These are phyloP conservation scores for Desoria tigrina DNA, from an alignment of 2,888 invertebrate genomes.

Conservation along the genomic window DNA sequence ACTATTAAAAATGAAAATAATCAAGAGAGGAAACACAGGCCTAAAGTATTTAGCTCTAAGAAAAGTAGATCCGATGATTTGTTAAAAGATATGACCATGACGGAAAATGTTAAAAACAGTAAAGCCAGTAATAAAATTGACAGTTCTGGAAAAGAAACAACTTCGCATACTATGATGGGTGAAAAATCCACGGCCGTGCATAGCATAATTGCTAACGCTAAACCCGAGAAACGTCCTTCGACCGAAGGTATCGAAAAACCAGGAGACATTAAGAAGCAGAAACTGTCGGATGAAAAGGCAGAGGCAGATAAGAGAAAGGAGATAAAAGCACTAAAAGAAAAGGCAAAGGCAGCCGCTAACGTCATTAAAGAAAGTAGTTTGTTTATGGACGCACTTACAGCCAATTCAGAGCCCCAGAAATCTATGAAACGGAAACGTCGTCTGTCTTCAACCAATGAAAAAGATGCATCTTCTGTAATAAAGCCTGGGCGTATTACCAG, in stretches of 20 bases:
- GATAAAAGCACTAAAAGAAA: slow-evolving; percentile 57
- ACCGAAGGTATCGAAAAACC: slow-evolving; percentile 42
- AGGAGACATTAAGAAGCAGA: slow-evolving; percentile 46
- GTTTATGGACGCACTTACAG: slow-evolving; percentile 87
- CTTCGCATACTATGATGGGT: neutral
- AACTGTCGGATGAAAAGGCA: slow-evolving; percentile 26
- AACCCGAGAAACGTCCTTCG: slow-evolving; percentile 39
- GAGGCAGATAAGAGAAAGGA: slow-evolving; percentile 32
- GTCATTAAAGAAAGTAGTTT: slow-evolving; percentile 78
- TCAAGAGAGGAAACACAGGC: slow-evolving; percentile 35
- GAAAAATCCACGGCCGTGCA: slow-evolving; percentile 6
- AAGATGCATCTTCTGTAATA: slow-evolving; percentile 35
- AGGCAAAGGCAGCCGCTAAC: slow-evolving; percentile 48
- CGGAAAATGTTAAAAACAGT: slow-evolving; percentile 8
- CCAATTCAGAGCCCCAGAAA: slow-evolving; percentile 58
- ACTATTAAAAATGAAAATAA: slow-evolving; percentile 10
- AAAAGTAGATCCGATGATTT: slow-evolving; percentile 46
- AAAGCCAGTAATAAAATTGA: slow-evolving; percentile 19
- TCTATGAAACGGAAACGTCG: slow-evolving; percentile 77
- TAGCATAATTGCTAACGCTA: slow-evolving; percentile 1
- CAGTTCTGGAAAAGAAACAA: neutral
- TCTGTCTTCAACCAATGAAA: slow-evolving; percentile 42
- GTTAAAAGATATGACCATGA: slow-evolving; percentile 49
- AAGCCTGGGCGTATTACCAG: slow-evolving; percentile 6
- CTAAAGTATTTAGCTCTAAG: slow-evolving; percentile 45